phyloP scores from a whole-genome alignment of 2,113 vertebrate genomes.

The Thinocorus orbignyianus region DNA sequence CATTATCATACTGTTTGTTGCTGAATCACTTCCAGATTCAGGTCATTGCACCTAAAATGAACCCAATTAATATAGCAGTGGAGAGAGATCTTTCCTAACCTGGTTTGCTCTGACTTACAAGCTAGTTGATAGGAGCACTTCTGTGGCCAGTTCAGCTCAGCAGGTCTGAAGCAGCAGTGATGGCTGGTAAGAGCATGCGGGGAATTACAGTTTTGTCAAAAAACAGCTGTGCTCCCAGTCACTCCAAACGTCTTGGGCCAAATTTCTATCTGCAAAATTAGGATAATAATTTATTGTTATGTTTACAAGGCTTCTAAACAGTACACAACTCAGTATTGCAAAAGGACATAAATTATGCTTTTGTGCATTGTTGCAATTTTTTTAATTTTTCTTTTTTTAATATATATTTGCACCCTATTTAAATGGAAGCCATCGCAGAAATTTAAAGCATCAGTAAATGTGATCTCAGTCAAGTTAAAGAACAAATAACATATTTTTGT shows the following conservation, averaged over 20 bases:
- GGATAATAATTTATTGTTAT: neutral
- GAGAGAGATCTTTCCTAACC: neutral
- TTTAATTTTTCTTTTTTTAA: neutral
- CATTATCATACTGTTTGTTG: neutral
- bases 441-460: neutral
- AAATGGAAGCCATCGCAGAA: neutral
- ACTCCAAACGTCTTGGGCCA: neutral
- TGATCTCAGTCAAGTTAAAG: neutral
- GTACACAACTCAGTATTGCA: neutral
- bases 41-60: neutral
- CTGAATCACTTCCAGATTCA: neutral
- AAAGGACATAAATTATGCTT: neutral
- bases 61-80: accelerated
- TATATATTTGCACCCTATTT: neutral
- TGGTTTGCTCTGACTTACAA: neutral
- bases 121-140: neutral
- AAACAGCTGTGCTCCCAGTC: neutral
- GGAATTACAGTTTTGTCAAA: neutral
- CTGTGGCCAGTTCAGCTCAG: neutral
- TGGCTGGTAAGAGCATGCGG: neutral
- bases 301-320: neutral
- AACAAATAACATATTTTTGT: neutral
- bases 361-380: neutral
- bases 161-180: neutral
- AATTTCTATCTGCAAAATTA: neutral